Evolutionary conservation across 2,888 invertebrate genomes (phyloP).

Genomic region (Drosophila histrio): DNA sequence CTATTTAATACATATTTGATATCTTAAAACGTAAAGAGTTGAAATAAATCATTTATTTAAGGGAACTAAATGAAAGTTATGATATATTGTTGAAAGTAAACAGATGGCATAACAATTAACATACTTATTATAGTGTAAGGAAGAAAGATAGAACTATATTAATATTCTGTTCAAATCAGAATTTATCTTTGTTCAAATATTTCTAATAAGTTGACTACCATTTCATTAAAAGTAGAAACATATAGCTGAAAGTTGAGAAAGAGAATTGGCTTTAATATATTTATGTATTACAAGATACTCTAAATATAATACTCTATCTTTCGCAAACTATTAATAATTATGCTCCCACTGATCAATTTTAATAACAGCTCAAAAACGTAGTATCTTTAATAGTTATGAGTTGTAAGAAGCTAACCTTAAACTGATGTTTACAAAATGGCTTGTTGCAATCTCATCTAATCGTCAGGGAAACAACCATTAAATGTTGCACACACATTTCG

Average conservation of each 20-base stretch:
- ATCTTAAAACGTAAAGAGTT: too few relatives aligned
- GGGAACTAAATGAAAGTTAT: too few relatives aligned
- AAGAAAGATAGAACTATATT: neutral
- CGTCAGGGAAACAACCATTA: slow-evolving; percentile 9
- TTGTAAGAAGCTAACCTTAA: slow-evolving; percentile 1
- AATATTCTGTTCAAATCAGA: too few relatives aligned
- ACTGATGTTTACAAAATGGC: slow-evolving; percentile 11
- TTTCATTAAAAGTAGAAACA: neutral
- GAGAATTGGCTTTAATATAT: too few relatives aligned
- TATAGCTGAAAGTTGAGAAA: neutral
- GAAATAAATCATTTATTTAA: too few relatives aligned
- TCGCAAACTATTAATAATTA: neutral
- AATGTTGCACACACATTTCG: slow-evolving; percentile 18
- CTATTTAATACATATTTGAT: neutral
- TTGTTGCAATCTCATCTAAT: slow-evolving; percentile 37
- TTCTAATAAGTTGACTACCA: too few relatives aligned
- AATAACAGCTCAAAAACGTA: neutral
- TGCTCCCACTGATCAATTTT: neutral
- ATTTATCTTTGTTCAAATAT: too few relatives aligned
- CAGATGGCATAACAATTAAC: neutral
- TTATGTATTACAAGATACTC: too few relatives aligned
- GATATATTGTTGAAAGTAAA: neutral
- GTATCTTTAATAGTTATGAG: neutral
- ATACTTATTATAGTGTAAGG: neutral
- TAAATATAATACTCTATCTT: too few relatives aligned